phyloP scores from a whole-genome alignment of 2,797 vertebrate genomes.

The Toxotes lorentzi region DNA sequence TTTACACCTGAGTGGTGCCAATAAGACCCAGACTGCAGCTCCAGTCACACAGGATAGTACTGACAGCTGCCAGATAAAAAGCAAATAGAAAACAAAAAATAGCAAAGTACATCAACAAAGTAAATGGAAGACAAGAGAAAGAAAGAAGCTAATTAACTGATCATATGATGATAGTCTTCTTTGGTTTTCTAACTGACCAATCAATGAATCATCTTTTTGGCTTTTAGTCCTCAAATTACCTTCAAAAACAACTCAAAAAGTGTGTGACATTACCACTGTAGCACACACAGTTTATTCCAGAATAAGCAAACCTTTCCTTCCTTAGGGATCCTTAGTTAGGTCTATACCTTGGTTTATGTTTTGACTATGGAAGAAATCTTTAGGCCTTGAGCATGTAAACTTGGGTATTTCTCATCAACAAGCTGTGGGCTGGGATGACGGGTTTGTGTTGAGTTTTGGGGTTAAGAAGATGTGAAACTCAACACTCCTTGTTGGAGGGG shows the following conservation, averaged over 20 bases:
- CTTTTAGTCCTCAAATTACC: slow-evolving; percentile 1
- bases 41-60: not conserved
- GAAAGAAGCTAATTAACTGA: not conserved
- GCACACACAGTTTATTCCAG: slow-evolving; percentile 9
- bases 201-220: not conserved
- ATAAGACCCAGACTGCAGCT: too few species aligned
- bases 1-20: slow-evolving; percentile 46
- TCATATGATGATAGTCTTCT: not conserved
- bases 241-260: not conserved
- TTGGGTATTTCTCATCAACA: slow-evolving; percentile 16
- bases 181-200: not conserved
- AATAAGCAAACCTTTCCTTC: not conserved
- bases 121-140: not conserved
- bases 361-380: slow-evolving; percentile 39
- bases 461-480: slow-evolving; percentile 54
- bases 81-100: not conserved
- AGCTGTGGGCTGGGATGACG: slow-evolving; percentile 31
- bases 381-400: slow-evolving; percentile 22
- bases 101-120: not conserved
- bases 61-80: slow-evolving; percentile 1
- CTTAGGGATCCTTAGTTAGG: not conserved
- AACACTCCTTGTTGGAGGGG: slow-evolving; percentile 55
- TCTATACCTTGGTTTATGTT: slow-evolving; percentile 11
- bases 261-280: not conserved
- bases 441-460: slow-evolving; percentile 45